Evolutionary conservation across 2,797 vertebrate genomes (phyloP), one percentile per base, ranked within the genome.

Genomic region (Sebastes itinus): DNA sequence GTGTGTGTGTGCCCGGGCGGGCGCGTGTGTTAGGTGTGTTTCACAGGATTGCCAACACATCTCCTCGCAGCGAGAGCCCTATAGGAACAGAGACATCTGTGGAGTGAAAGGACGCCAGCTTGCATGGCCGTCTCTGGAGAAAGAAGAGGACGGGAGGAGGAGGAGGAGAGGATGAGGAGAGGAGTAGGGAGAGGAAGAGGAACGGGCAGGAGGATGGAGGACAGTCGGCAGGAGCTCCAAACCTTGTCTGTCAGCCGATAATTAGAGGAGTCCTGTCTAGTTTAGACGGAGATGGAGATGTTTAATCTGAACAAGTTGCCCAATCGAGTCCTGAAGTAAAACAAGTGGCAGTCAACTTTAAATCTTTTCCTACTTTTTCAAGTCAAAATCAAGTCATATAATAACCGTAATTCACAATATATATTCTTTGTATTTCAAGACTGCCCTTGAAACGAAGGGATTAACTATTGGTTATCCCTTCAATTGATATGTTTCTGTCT

Each of bases 71-170:
- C 89, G 86, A 93, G 93, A 94, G 92, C 91, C 94, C 93, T 95
- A 95, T 95, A 95, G 93, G 94, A 94, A 95, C 94, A 94, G 92
- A 94, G 94, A 95, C 94, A 95, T 95, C 94, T 95, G 94, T 94
- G 94, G 94, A 94, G 94, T 90, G 92, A 93, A 92, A 94, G 92
- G 92, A 94, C 91, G 92, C 93, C 94, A 95, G 93, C 93, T 95
- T 95, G 94, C 92, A 86, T 70, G 90, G 88, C 78, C 89, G 85
- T 94, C 94, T 93, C 93, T 89, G 88, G 94, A 94, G 93, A 82
- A 87, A 88, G 89, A 74, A 84, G 87, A 80, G 78, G 85, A 89
- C 33, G 83, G 77, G 77, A 77, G 78, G 87, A 77, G 77, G 87
- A 77, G 77, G 68, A 72, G 79, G 86, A 82, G 77, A 81, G 72